Evolutionary conservation across 2,797 vertebrate genomes (phyloP).

Genomic region (Muraenolepis orangiensis): DNA sequence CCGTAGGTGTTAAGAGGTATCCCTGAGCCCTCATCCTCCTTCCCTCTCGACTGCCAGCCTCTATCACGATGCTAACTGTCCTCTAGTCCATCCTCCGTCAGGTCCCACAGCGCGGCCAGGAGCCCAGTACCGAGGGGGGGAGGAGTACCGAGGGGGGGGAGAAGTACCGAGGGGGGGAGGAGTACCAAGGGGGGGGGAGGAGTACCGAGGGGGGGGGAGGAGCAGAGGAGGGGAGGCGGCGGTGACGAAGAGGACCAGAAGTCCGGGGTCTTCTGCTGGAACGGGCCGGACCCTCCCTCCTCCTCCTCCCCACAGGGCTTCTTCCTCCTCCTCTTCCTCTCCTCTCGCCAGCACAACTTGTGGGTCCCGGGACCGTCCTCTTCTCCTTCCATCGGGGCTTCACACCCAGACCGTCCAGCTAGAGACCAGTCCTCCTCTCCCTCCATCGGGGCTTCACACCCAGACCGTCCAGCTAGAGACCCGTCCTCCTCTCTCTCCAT

Average conservation of each 20-base stretch:
- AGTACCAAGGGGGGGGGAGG: neutral
- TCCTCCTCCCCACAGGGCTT: conserved; percentile 26
- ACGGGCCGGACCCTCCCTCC: conserved; percentile 22
- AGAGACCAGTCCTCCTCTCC: conserved; percentile 28
- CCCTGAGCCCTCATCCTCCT: too few relatives aligned
- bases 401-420: too few relatives aligned
- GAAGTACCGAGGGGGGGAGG: too few relatives aligned
- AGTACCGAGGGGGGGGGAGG: conserved; percentile 34
- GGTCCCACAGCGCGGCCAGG: too few relatives aligned
- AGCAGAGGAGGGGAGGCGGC: conserved; percentile 30
- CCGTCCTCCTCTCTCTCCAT: conserved; percentile 51
- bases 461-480: too few relatives aligned
- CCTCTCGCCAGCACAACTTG: conserved; percentile 48
- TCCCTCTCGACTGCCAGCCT: too few relatives aligned
- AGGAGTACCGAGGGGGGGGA: conserved; percentile 21
- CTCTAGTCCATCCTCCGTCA: too few relatives aligned
- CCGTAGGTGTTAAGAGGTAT: too few relatives aligned
- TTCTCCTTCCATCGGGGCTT: conserved; percentile 54
- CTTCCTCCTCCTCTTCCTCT: conserved; percentile 67
- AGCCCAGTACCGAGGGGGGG: conserved; percentile 5
- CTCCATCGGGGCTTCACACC: conserved; percentile 59
- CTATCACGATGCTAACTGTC: too few relatives aligned
- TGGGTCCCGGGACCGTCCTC: conserved; percentile 18
- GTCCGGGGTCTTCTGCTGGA: conserved; percentile 24
- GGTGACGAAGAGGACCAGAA: neutral